These are phyloP conservation scores for Phocides pigmalion DNA, from an alignment of 1,140 invertebrate species.

Conservation along the genomic window DNA sequence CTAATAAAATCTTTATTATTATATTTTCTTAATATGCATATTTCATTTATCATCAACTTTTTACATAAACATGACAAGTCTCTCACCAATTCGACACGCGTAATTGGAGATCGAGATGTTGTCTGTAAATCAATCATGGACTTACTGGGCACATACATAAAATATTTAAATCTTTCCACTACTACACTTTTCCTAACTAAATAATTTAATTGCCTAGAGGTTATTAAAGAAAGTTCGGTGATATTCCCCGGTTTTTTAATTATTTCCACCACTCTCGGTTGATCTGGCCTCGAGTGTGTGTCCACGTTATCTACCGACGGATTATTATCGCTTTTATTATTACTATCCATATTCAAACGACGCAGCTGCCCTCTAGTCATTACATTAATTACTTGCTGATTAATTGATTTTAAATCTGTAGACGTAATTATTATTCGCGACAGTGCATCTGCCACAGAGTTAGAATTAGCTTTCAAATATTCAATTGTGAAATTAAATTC, in stretches of 20 bases:
- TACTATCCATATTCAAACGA: background rate
- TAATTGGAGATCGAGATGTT: no score
- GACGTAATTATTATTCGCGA: constrained; percentile 3
- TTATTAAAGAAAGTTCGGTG: background rate
- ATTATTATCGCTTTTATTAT: background rate
- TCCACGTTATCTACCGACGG: background rate
- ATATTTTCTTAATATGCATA: constrained; percentile 34
- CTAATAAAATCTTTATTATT: constrained; percentile 32
- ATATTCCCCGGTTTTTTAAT: background rate
- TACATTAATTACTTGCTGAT: background rate
- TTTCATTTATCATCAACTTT: constrained; percentile 7
- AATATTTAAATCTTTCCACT: background rate
- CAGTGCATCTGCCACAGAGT: background rate
- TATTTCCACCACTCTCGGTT: background rate
- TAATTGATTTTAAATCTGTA: background rate
- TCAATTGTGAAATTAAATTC: constrained; percentile 5
- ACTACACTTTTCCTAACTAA: no score
- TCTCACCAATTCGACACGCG: constrained; percentile 36
- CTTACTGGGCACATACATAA: constrained; percentile 5
- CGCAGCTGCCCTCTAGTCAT: background rate
- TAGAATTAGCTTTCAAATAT: background rate
- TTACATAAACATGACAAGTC: constrained; percentile 23
- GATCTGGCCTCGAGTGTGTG: background rate
- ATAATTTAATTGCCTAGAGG: no score
- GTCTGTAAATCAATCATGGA: no score